These are phyloP conservation scores for Mallateleia sp. DNA, from an alignment of 2,888 invertebrate species.

Conservation along the genomic window DNA sequence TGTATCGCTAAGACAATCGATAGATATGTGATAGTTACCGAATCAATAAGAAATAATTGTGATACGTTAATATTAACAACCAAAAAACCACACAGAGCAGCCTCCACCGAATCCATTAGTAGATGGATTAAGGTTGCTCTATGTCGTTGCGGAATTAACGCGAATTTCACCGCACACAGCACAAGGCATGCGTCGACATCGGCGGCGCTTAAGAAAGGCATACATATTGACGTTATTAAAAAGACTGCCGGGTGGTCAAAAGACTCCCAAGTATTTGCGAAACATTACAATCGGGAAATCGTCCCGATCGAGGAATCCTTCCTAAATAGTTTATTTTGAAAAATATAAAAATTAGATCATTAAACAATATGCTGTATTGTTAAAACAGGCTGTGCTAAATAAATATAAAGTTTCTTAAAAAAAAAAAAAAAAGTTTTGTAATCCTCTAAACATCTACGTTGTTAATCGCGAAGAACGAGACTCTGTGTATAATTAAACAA, in stretches of 20 bases:
- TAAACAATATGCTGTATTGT: too few relatives aligned
- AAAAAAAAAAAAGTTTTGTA: neutral
- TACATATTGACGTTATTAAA: constrained; percentile 22
- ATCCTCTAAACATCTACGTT: neutral
- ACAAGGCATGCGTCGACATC: constrained; percentile 60
- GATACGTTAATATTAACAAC: constrained; percentile 34
- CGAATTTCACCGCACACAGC: constrained; percentile 51
- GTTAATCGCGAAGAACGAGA: constrained; percentile 5
- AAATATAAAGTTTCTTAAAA: too few relatives aligned
- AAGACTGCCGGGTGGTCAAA: constrained; percentile 47
- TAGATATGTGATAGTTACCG: neutral
- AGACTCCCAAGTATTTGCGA: constrained; percentile 30
- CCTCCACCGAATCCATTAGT: constrained; percentile 1
- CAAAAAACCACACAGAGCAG: constrained; percentile 38
- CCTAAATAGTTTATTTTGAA: too few relatives aligned
- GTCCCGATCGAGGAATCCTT: neutral
- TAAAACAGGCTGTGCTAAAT: too few relatives aligned
- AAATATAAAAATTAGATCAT: too few relatives aligned
- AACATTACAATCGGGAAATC: constrained; percentile 33
- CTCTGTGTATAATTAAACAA: neutral
- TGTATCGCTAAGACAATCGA: constrained; percentile 47
- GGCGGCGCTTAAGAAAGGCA: constrained; percentile 35
- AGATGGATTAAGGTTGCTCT: constrained; percentile 50
- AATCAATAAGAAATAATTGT: neutral
- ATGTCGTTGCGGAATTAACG: constrained; percentile 26